These are phyloP conservation scores for Campoplex nolae DNA, from an alignment of 2,888 invertebrate species.

Conservation along the genomic window DNA sequence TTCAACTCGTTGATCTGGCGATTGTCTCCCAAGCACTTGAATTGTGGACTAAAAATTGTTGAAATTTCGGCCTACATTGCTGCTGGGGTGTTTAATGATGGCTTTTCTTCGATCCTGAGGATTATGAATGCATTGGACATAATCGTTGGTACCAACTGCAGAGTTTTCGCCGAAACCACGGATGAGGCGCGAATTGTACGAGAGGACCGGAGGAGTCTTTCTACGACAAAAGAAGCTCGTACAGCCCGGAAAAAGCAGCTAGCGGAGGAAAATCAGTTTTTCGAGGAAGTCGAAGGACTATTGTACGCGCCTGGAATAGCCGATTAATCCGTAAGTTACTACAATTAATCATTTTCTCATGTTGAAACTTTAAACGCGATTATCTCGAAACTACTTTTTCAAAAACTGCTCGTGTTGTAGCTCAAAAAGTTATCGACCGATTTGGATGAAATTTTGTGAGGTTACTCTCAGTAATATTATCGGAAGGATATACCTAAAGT, in stretches of 20 bases:
- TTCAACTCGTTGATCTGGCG: too few relatives aligned
- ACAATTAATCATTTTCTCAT: constrained; percentile 30
- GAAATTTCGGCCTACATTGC: too few relatives aligned
- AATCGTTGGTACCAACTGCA: constrained; percentile 11
- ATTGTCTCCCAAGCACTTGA: too few relatives aligned
- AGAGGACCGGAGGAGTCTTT: too few relatives aligned
- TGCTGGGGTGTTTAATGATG: too few relatives aligned
- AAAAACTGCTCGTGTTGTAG: constrained; percentile 28
- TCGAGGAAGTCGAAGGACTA: constrained; percentile 12
- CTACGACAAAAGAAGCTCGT: constrained; percentile 11
- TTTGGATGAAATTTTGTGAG: constrained; percentile 27
- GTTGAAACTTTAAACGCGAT: constrained; percentile 44
- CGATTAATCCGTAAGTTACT: constrained; percentile 36
- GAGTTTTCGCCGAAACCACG: too few relatives aligned
- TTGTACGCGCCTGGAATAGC: constrained; percentile 19
- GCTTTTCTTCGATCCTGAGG: not conserved
- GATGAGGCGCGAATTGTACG: too few relatives aligned
- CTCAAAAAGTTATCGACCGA: constrained; percentile 11
- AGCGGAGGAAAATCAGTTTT: constrained; percentile 8
- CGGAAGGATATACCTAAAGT: not conserved
- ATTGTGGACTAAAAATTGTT: too few relatives aligned
- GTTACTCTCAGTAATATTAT: constrained; percentile 26
- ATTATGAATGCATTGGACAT: constrained; percentile 30
- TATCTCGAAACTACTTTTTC: constrained; percentile 45
- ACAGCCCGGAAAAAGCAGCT: constrained; percentile 24